Evolutionary conservation across 1,140 invertebrate species (phyloP), one percentile per base, ranked within the genome.

Genomic region (Pachyrhynchus sulphureomaculatus): DNA sequence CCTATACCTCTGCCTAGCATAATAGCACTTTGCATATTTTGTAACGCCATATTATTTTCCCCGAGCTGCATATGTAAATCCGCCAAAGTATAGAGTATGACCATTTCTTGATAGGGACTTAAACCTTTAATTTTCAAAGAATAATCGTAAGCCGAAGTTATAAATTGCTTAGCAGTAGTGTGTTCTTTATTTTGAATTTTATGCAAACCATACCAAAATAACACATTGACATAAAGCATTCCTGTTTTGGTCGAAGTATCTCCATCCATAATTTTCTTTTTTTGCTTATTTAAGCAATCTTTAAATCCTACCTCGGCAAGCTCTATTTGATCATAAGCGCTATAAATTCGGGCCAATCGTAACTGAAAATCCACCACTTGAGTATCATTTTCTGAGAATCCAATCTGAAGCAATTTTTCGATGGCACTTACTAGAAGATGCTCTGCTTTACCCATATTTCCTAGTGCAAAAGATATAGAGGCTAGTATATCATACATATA

Each of bases 191-290:
- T 69, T 45, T 64, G 62, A 24, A 74, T 69, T 64, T 72, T 73
- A 48, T 75, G 72, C 12, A 74, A 62, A 6, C 72, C 74, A 42
- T 75, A 76, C 72, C 74, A 76, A 44, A 75, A 76, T 18, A 75
- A 48, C 18, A 69, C 57, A 59, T 73, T 75, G 0, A 76, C 65
- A 48, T 74, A 76, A 1, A 76, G 57, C 65, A 73, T 67, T 3
- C 72, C 73, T 4, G 75, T 75, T 66, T 67, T 69, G 1, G 74
- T 72, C 3, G 67, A 68, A 0, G 65, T 64, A 45, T 74, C 71
- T 2, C 69, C 72, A 23, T 69, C 58, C 10, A 62, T 20, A 32
- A 76, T 67, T 64, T 74, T 76, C 4, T 41, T 41, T 52, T 75
- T 68, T 63, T 76, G 73, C 33, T 65, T 49, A n/a, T 69, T 55